Conservation (phyloP, 2,113 vertebrate species). For the Eulacestoma nigropectus region DNA sequence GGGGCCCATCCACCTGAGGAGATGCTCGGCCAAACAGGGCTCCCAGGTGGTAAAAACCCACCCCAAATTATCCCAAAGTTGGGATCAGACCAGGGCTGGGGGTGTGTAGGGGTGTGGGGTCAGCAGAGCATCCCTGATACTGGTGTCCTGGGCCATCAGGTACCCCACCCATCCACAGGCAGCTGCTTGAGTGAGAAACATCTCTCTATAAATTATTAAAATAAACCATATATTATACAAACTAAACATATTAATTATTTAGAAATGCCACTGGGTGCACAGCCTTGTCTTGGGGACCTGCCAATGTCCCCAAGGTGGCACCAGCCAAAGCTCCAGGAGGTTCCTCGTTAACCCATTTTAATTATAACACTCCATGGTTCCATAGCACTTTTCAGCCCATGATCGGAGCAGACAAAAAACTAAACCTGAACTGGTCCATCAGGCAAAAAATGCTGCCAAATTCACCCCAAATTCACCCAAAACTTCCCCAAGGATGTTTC, state of each 20-base stretch:
- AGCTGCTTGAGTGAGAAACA: background rate
- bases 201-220: background rate
- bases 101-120: accelerated
- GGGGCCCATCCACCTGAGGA: background rate
- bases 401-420: accelerated
- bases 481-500: background rate
- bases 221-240: background rate
- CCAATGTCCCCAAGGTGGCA: background rate
- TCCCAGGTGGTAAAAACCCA: background rate
- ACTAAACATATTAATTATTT: background rate
- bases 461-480: background rate
- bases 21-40: background rate
- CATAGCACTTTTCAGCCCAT: background rate
- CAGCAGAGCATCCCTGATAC: background rate
- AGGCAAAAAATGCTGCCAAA: background rate
- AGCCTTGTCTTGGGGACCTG: background rate
- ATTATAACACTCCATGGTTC: background rate
- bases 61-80: background rate
- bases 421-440: background rate
- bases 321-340: background rate
- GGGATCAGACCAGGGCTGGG: background rate
- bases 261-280: background rate
- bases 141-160: background rate
- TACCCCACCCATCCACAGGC: accelerated
- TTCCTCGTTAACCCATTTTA: background rate